phyloP scores from a whole-genome alignment of 2,888 invertebrate species.

The Nomada hirtipes region DNA sequence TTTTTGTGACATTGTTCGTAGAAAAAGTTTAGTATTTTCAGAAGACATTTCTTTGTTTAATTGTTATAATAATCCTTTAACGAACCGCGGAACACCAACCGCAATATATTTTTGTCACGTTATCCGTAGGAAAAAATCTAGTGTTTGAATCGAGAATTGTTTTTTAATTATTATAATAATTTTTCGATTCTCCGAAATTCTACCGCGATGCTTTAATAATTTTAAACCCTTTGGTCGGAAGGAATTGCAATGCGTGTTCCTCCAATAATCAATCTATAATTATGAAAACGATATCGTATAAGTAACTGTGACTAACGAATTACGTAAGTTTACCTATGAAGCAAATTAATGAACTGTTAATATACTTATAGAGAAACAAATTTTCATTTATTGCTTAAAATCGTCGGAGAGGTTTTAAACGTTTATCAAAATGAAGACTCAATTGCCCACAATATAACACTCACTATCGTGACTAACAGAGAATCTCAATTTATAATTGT shows the following conservation, averaged over 20 bases:
- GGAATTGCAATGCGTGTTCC: no score
- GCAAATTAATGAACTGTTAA: slow-evolving; percentile 5
- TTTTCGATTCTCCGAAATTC: background rate
- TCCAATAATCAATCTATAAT: no score
- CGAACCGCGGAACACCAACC: no score
- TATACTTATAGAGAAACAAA: background rate
- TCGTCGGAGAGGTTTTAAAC: no score
- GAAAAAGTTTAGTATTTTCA: background rate
- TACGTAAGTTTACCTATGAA: background rate
- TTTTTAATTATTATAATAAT: background rate
- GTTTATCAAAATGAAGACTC: background rate
- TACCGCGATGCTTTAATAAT: background rate
- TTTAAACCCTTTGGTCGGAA: background rate
- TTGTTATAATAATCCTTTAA: no score
- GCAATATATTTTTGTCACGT: no score
- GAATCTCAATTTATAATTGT: slow-evolving; percentile 2
- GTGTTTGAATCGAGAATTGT: background rate
- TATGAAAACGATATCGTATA: background rate
- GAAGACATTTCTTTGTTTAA: background rate
- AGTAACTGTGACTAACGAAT: slow-evolving; percentile 26
- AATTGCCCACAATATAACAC: background rate
- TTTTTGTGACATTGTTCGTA: slow-evolving; percentile 8
- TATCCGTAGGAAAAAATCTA: background rate
- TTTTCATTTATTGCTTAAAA: background rate
- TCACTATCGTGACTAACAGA: background rate